Base-by-base conservation (phyloP, 2,113 vertebrate species). In the Sciurus niger region DNA sequence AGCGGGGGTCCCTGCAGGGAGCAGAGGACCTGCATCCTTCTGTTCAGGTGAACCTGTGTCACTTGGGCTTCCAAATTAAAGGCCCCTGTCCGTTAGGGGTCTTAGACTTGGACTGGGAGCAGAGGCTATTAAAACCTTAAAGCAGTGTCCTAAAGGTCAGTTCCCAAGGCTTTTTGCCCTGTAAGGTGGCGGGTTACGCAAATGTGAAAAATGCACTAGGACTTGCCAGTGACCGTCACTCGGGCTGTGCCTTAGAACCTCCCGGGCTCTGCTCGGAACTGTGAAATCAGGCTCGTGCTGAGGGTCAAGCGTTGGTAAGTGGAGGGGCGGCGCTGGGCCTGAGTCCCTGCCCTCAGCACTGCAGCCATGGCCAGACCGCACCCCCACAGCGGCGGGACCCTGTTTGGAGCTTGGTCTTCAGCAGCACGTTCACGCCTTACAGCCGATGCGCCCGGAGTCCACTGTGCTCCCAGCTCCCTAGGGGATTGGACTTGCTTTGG, bases 381-480 rank as follows among this genome's bases (percentile, higher is more conserved):
- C 53, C 70, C 72, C 51, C 48, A 88, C 48, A 76, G 74, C 77
- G 34, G 24, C 13, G 4, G 63, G 58, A 7, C 6, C 14, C 34
- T 30, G 2, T 11, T 1, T 4, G 9, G 30, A 65, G 51, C 78
- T 8, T 17, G 0, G n/a, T 34, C n/a, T 7, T 48, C 6, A 48
- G 46, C 46, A 48, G 46, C 51, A 1, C 2, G 6, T 28, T 13
- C 1, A 1, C 4, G 34, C 30, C 32, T 24, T 9, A 1, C 10
- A 3, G 34, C 14, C 16, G 65, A 4, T 40, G 7, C 34, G 51
- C 20, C 3, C 2, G 0, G 72, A 10, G 13, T 24, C 37, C 13
- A 0, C 16, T 3, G 48, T 13, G 2, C 73, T 22, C 13, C 1
- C 25, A 8, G 0, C 40, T 53, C 6, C 43, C 53, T 46, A 2